Percentiles rank a stretch among this genome's conserved stretches.
Evolutionary conservation across 1,140 invertebrate species (phyloP).

Genomic region (Planococcus citri): DNA sequence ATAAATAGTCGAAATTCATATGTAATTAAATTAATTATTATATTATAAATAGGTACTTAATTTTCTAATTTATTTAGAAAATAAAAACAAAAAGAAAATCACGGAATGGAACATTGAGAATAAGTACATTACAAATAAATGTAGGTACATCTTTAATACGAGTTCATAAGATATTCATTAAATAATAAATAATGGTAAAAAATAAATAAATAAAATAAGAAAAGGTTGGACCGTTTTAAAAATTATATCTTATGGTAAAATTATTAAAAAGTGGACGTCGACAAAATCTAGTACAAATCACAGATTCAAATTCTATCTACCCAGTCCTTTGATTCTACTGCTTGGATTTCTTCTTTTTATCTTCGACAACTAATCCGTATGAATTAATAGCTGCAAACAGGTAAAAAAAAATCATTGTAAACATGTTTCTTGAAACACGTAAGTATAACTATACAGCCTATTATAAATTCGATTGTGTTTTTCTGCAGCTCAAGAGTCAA

Average conservation of each 20-base stretch:
- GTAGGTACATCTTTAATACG: too few relatives aligned
- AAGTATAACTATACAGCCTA: background rate
- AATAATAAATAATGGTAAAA: too few relatives aligned
- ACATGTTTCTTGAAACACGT: background rate
- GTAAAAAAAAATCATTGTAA: background rate
- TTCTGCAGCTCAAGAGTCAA: background rate
- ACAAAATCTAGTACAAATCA: background rate
- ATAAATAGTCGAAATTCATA: too few relatives aligned
- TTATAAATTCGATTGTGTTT: background rate
- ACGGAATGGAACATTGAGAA: too few relatives aligned
- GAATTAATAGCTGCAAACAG: conserved; percentile 5
- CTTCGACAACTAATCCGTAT: background rate
- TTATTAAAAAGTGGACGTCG: conserved; percentile 13
- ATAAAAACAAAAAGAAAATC: too few relatives aligned
- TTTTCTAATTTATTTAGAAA: too few relatives aligned
- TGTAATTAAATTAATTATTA: too few relatives aligned
- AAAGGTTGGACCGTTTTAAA: too few relatives aligned
- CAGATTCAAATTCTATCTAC: background rate
- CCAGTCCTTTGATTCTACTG: background rate
- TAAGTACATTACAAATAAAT: too few relatives aligned
- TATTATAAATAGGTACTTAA: too few relatives aligned
- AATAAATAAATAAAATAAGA: too few relatives aligned
- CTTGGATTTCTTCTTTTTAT: conserved; percentile 10
- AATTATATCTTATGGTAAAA: background rate
- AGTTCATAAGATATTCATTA: too few relatives aligned